Evolutionary conservation across 2,797 vertebrate genomes (phyloP).

Genomic region (Lithobates sylvaticus): DNA sequence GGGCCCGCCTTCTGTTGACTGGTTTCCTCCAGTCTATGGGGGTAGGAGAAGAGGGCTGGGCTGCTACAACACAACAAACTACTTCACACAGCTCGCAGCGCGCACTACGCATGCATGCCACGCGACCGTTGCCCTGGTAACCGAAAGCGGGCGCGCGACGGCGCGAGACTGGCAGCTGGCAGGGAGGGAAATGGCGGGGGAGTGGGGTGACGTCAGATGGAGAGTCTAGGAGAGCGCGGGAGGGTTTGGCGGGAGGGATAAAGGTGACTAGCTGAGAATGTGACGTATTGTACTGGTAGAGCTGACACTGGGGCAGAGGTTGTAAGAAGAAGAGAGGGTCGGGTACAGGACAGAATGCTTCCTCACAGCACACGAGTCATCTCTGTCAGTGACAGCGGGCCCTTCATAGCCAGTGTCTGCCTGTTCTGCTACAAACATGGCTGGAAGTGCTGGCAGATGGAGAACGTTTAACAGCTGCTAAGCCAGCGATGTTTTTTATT

Average conservation of each 20-base stretch:
- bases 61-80: background rate
- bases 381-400: background rate
- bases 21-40: background rate
- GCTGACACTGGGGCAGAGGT: too few relatives aligned
- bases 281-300: too few relatives aligned
- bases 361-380: background rate
- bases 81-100: background rate
- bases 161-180: slow-evolving; percentile 66
- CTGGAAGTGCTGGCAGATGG: background rate
- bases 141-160: slow-evolving; percentile 70
- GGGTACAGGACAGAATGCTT: background rate
- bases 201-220: background rate
- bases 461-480: background rate
- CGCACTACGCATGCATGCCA: slow-evolving; percentile 68
- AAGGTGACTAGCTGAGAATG: background rate
- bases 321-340: too few relatives aligned
- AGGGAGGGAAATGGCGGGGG: slow-evolving; percentile 20
- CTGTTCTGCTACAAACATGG: background rate
- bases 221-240: background rate
- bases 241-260: background rate
- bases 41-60: background rate
- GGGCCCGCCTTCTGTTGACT: background rate
- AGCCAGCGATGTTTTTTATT: background rate
- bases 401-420: background rate
- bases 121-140: slow-evolving; percentile 66